Evolutionary conservation across 2,888 invertebrate genomes (phyloP).

Genomic region (Eutolmus rufibarbis): DNA sequence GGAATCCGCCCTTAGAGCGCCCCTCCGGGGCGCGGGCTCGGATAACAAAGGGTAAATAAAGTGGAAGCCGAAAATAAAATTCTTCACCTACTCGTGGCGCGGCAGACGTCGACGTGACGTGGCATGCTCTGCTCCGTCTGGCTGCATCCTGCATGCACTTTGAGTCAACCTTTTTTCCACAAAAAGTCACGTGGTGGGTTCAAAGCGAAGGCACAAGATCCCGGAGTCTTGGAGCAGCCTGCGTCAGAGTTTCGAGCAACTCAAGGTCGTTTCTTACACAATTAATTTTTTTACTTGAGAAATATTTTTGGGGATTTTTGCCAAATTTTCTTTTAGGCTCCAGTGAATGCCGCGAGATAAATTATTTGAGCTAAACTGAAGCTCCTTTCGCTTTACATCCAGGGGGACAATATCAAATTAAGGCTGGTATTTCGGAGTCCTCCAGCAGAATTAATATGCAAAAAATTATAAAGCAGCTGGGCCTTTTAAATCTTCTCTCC

Average conservation of each 20-base stretch:
- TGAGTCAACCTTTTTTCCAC: background rate
- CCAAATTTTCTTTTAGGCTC: background rate
- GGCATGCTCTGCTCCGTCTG: background rate
- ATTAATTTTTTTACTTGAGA: background rate
- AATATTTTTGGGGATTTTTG: background rate
- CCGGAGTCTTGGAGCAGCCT: too few relatives aligned
- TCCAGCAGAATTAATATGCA: background rate
- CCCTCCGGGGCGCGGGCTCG: background rate
- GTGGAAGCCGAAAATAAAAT: constrained; percentile 18
- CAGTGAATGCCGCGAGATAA: background rate
- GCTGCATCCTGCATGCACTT: background rate
- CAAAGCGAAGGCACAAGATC: background rate
- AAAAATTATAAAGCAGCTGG: background rate
- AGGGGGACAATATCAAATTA: background rate
- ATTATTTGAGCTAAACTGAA: background rate
- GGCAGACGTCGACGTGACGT: background rate
- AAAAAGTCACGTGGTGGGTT: background rate
- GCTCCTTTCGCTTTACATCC: background rate
- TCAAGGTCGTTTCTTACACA: background rate
- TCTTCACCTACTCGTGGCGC: background rate
- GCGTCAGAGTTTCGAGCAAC: background rate
- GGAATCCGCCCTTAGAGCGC: background rate
- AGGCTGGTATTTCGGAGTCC: background rate
- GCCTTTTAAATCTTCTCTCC: background rate
- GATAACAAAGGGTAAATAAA: constrained; percentile 31